Percentiles rank a stretch among this genome's conserved stretches.
phyloP scores from a whole-genome alignment of 2,888 invertebrate genomes.

The Acanthopleura granulata region DNA sequence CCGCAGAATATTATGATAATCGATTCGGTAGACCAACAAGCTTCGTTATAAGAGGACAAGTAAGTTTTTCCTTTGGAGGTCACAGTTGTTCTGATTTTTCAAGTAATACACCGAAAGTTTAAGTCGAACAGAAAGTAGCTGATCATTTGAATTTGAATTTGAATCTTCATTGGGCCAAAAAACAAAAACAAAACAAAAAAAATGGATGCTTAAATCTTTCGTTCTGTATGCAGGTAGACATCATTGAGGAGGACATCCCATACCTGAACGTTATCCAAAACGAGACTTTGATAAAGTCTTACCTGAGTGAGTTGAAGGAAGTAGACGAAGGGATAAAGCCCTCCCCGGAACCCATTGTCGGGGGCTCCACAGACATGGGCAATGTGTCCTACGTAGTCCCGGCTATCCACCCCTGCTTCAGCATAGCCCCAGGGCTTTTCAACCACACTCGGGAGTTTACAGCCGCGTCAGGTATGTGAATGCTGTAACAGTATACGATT shows the following conservation, averaged over 20 bases:
- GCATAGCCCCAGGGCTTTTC: constrained; percentile 33
- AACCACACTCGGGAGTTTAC: constrained; percentile 61
- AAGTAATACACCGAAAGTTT: too few species aligned
- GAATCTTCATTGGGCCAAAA: too few species aligned
- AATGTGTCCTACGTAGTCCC: constrained; percentile 62
- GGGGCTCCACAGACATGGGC: constrained; percentile 63
- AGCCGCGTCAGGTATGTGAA: constrained; percentile 45
- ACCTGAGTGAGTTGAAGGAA: constrained; percentile 31
- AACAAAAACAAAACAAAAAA: too few species aligned
- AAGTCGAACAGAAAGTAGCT: too few species aligned
- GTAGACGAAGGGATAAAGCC: constrained; percentile 21
- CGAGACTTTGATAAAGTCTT: constrained; percentile 32
- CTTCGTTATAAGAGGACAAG: too few species aligned
- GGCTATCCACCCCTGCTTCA: constrained; percentile 49
- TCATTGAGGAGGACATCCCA: constrained; percentile 28
- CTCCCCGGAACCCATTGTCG: constrained; percentile 10
- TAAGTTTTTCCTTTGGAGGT: too few species aligned
- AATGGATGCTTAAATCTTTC: too few species aligned
- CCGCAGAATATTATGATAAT: too few species aligned
- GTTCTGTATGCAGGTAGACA: constrained; percentile 31
- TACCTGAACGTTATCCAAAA: constrained; percentile 53
- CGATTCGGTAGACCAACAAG: too few species aligned
- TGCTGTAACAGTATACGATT: neutral
- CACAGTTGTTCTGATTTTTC: too few species aligned
- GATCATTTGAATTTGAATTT: too few species aligned